phyloP scores from a whole-genome alignment of 1,140 invertebrate genomes.

The Heliconius nattereri region DNA sequence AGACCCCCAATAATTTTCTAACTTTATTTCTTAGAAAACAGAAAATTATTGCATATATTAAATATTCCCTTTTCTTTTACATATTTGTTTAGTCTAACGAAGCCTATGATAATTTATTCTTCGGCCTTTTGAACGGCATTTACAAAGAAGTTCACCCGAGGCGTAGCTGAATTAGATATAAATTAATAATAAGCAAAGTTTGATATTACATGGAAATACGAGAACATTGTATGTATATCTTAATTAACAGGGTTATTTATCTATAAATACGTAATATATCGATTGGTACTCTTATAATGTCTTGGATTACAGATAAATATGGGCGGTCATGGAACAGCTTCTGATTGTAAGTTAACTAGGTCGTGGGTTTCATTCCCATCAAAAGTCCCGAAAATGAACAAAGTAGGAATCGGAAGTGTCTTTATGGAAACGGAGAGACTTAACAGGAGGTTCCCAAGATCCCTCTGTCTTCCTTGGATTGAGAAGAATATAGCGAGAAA shows the following conservation, averaged over 20 bases:
- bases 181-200: conserved; percentile 22
- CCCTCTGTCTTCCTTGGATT: no score
- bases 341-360: no score
- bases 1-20: no score
- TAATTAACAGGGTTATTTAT: neutral
- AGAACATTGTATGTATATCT: neutral
- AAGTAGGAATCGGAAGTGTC: no score
- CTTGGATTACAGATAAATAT: no score
- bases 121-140: conserved; percentile 33
- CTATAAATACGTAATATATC: neutral
- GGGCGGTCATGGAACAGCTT: no score
- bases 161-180: conserved; percentile 24
- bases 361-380: no score
- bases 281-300: neutral
- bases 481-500: no score
- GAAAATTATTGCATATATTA: conserved; percentile 23
- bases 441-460: no score
- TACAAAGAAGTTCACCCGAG: conserved; percentile 30
- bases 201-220: neutral
- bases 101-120: conserved; percentile 36
- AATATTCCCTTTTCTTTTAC: conserved; percentile 33
- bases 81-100: conserved; percentile 33
- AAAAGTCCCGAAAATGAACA: no score
- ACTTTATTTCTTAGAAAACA: neutral
- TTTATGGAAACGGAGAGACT: no score